These are phyloP conservation scores for Holotrichia oblita DNA, from an alignment of 1,140 invertebrate species.

Conservation along the genomic window DNA sequence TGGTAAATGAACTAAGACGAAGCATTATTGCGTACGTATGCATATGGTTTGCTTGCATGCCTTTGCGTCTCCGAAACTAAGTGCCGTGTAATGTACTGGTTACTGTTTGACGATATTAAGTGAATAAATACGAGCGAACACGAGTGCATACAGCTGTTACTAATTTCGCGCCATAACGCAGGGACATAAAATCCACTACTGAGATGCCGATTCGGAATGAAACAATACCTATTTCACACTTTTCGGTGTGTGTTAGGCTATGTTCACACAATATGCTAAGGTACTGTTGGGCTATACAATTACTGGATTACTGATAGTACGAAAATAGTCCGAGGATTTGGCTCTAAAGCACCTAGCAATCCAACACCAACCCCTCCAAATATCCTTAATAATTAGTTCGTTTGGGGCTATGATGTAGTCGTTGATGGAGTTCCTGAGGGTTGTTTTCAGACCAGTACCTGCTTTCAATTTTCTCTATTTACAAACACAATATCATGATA, in stretches of 20 bases:
- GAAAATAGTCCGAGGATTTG: too few relatives aligned
- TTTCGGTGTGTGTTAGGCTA: background rate
- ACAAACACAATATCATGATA: too few relatives aligned
- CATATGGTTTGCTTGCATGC: background rate
- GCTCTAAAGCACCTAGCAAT: too few relatives aligned
- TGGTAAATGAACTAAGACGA: constrained; percentile 40
- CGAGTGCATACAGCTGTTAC: constrained; percentile 29
- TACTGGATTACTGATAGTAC: too few relatives aligned
- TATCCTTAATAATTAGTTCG: too few relatives aligned
- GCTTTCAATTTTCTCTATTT: too few relatives aligned
- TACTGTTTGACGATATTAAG: constrained; percentile 27
- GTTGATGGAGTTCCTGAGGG: too few relatives aligned
- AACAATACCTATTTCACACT: background rate
- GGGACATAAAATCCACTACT: background rate
- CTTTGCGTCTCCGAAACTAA: constrained; percentile 2
- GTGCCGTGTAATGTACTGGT: constrained; percentile 19
- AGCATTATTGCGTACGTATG: background rate
- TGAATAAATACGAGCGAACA: constrained; percentile 12
- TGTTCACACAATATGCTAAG: too few relatives aligned
- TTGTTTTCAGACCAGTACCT: too few relatives aligned
- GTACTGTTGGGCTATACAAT: too few relatives aligned
- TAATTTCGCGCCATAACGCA: background rate
- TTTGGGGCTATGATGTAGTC: too few relatives aligned
- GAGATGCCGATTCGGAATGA: background rate
- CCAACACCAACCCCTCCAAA: too few relatives aligned